Base-by-base conservation (phyloP, 2,113 vertebrate genomes). In the Petromus typicus region DNA sequence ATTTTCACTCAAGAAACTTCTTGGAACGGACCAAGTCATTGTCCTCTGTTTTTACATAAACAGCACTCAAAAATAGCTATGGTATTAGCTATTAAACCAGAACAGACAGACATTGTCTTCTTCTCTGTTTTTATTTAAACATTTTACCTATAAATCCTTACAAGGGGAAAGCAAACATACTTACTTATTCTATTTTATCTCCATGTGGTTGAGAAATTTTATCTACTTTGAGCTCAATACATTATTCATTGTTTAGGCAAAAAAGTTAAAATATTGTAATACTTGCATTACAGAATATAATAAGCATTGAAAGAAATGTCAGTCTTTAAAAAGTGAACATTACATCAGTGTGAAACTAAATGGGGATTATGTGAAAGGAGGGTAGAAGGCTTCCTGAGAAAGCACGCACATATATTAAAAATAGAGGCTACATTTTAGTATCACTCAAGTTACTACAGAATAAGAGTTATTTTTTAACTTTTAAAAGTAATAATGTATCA, bases 201-300 rank as follows among this genome's bases (percentile, higher is more conserved):
- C 22, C 40, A 82, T 23, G 56, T 9, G 57, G 2, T 17, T 82
- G 16, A 22, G 14, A 2, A 92, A 88, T 83, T 93, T 61, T 61
- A 93, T 48, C 25, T 85, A 78, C 22, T 92, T 85, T 90, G 54
- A 8, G 87, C 51, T 95, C 48, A 87, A 87, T 84, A 92, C 43
- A 83, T 51, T 86, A 93, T 86, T 86, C n/a, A 76, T 57, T 57
- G 56, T 17, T 57, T 57, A 57, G 56, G 56, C 10, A 51, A 79
- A 89, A 95, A 90, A 63, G 79, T 5, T 63, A 90, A 93, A 97
- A 13, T 11, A 13, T 34, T 78, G 2, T 11, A 84, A 82, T 45
- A 12, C 40, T 0, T 87, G 37, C 90, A 97, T 71, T 54, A 90
- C 8, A 95, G 27, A 80, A 20, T 40, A 89, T 54, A 4, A 79